These are phyloP conservation scores for Mesocricetus auratus DNA, from an alignment of 2,113 vertebrate genomes.

Conservation along the genomic window DNA sequence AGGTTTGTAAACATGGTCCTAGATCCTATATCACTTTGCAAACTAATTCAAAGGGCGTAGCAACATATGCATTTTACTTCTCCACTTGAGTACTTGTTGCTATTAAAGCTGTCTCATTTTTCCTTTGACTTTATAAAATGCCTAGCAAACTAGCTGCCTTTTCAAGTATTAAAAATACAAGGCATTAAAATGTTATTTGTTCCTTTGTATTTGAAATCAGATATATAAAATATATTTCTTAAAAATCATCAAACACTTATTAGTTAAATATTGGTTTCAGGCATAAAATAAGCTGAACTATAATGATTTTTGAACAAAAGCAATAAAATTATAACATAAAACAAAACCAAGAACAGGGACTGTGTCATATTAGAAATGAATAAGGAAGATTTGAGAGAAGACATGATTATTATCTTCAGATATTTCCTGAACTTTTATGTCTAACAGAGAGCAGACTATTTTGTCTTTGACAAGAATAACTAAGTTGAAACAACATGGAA, in stretches of 20 bases:
- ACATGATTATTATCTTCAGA: slow-evolving; percentile 44
- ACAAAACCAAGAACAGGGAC: not conserved
- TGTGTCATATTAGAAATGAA: not conserved
- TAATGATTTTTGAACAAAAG: slow-evolving; percentile 35
- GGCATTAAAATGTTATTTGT: slow-evolving; percentile 20
- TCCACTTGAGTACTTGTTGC: not conserved
- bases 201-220: slow-evolving; percentile 38
- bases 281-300: slow-evolving; percentile 6
- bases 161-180: not conserved
- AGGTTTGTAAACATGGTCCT: not conserved
- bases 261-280: not conserved
- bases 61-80: not conserved
- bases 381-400: slow-evolving; percentile 55
- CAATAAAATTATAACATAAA: slow-evolving; percentile 28
- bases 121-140: slow-evolving; percentile 33
- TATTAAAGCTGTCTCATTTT: slow-evolving; percentile 2
- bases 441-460: not conserved
- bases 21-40: not conserved
- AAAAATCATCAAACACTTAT: slow-evolving; percentile 3
- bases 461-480: slow-evolving; percentile 1
- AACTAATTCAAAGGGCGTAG: not conserved
- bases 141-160: slow-evolving; percentile 15
- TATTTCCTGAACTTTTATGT: slow-evolving; percentile 45
- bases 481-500: not conserved
- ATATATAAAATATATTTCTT: slow-evolving; percentile 24